Evolutionary conservation across 2,113 vertebrate species (phyloP), one percentile per base, ranked within the genome.

Genomic region (Cercopithecus mona): DNA sequence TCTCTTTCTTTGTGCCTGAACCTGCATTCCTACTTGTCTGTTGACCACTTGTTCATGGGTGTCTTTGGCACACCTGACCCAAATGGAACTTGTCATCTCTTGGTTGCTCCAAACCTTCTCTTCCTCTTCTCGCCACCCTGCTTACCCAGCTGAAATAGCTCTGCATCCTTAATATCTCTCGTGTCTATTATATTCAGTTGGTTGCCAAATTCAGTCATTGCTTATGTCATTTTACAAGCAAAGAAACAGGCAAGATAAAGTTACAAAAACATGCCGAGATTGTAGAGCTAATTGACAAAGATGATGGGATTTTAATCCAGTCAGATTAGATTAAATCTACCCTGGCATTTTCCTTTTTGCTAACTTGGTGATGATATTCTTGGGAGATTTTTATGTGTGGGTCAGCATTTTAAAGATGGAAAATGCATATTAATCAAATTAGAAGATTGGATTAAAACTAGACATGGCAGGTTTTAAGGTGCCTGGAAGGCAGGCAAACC

Each of bases 391-490:
- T 92, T 87, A 82, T 93, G 30, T 73, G 61, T 90, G 40, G 57
- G 18, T 96, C 90, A 93, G 95, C 94, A 92, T 88, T 93, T 97
- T 95, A 82, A 92, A 90, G 52, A 83, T 96, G 17, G 64, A 70
- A 94, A 97, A 81, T 85, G 35, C 27, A 50, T 93, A 88, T 97
- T 97, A 97, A 97, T 97, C 96, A 97, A 97, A 97, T 97, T 95
- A 97, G 95, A 93, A 91, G 66, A 84, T 93, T 96, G 32, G 59
- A 93, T 97, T 97, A 97, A 90, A 93, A 90, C 40, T 84, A 90
- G 66, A 75, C 89, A 23, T 23, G 40, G 80, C 81, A 96, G 64
- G 7, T 93, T 97, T 88, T 73, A 25, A 66, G 76, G 13, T 52
- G 5, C 72, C n/a, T 52, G 66, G 40, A 55, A 90, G 55, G 57